Evolutionary conservation across 1,140 invertebrate genomes (phyloP), one percentile per base, ranked within the genome.

Genomic region (Cardiocondyla obscurior): DNA sequence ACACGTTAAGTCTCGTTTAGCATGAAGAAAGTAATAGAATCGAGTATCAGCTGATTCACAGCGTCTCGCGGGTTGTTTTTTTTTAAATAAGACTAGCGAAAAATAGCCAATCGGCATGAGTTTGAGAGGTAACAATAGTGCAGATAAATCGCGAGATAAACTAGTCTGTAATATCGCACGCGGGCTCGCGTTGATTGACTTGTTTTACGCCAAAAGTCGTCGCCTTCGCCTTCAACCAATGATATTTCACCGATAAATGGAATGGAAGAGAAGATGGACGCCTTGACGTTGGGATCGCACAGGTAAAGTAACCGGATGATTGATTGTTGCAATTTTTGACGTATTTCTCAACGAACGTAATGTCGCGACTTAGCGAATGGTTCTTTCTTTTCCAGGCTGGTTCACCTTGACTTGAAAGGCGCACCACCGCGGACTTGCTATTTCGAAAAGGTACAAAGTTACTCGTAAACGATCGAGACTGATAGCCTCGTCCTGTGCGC

Each of bases 321-420:
- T 36, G 44, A 81, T 55, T 84, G 33, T 82, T 42, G 19, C 19
- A 73, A 82, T 86, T 88, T 58, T 65, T 4, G 14, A 25, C 53
- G 51, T 79, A 84, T 22, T 22, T 79, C 49, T 30, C 16, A 3
- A 33, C 22, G 0, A 5, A 73, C 22, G 16, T 7, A 81, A 46
- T 90, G 88, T 88, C 46, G 28, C 1, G 8, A 57, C 19, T 70
- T 67, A 51, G 60, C 25, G 72, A 85, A 67, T 67, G 79, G 57
- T 64, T 69, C 53, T 72, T 90, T 89, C 25, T 70, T 39, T 91
- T 92, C 3, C 79, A 95, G 96, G 87, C 92, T 97, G 64, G 94
- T 97, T 44, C 97, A 97, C 92, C 94, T 97, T 60, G 97, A 97
- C 93, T 92, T 97, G n/a, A 97, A 97, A 93, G 96, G 97, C 25